Conservation (phyloP, 2,888 invertebrate genomes). For the Trimorus sp. region DNA sequence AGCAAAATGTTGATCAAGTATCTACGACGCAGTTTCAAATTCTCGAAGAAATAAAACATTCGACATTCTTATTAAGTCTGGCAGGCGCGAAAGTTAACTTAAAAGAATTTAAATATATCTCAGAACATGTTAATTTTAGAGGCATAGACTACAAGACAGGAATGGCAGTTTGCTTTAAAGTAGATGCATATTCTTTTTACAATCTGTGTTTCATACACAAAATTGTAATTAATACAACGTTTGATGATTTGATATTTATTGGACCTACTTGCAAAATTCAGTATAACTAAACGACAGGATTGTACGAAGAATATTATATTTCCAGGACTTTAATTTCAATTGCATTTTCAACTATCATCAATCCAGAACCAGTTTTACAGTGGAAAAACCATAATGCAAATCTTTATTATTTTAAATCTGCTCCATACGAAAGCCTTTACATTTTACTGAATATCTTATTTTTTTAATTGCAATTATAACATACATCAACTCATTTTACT, state of each 20-base stretch:
- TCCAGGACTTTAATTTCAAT: not conserved
- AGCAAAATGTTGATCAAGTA: conserved; percentile 9
- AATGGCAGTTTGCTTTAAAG: not conserved
- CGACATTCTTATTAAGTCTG: not conserved
- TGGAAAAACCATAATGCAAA: conserved; percentile 3
- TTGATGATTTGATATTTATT: conserved; percentile 22
- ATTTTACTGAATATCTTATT: not conserved
- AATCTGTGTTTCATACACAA: not conserved
- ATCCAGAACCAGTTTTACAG: conserved; percentile 22
- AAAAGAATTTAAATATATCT: not conserved
- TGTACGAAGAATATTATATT: conserved; percentile 9
- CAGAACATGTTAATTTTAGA: not conserved
- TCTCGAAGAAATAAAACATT: not conserved
- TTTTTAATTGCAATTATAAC: not conserved
- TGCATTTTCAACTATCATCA: conserved; percentile 15
- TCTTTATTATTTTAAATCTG: conserved; percentile 31
- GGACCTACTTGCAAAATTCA: conserved; percentile 9
- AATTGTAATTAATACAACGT: conserved; percentile 15
- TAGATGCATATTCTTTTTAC: not conserved
- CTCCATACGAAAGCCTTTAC: conserved; percentile 15
- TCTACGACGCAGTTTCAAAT: not conserved
- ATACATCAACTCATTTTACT: not conserved
- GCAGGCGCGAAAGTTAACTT: not conserved
- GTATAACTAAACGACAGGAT: conserved; percentile 21
- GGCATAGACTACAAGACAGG: not conserved